phyloP scores from a whole-genome alignment of 2,888 invertebrate genomes.

The Horisme vitalbata region DNA sequence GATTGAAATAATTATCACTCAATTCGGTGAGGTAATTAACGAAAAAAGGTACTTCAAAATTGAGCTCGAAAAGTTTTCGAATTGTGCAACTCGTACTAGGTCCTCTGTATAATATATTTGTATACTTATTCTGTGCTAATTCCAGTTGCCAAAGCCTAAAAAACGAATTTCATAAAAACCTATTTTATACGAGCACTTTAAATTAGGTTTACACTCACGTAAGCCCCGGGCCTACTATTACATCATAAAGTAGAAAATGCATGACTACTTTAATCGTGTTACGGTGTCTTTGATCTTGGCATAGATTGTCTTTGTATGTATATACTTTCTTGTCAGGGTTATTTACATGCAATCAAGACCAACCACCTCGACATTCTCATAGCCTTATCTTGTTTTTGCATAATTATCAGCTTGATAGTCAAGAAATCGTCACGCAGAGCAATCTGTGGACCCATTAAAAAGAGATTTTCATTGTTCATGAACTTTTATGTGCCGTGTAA shows the following conservation, averaged over 20 bases:
- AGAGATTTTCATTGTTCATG: conserved; percentile 23
- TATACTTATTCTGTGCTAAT: too few species aligned
- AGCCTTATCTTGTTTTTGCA: conserved; percentile 16
- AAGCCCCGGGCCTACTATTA: not conserved
- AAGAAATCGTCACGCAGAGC: conserved; percentile 18
- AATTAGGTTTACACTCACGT: not conserved
- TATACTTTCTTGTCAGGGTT: conserved; percentile 7
- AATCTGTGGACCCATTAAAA: conserved; percentile 22
- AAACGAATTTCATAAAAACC: too few species aligned
- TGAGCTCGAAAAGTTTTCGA: too few species aligned
- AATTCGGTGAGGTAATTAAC: too few species aligned
- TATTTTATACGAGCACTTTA: not conserved
- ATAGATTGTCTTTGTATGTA: not conserved
- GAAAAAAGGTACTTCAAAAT: too few species aligned
- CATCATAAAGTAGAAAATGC: not conserved
- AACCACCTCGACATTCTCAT: conserved; percentile 12
- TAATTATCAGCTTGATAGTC: conserved; percentile 21
- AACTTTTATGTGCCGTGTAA: conserved; percentile 16
- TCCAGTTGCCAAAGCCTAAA: too few species aligned
- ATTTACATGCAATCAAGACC: conserved; percentile 15
- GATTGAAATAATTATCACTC: too few species aligned
- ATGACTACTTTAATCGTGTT: not conserved
- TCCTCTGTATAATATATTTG: too few species aligned
- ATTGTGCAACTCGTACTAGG: too few species aligned
- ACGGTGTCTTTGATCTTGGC: conserved; percentile 1